These are phyloP conservation scores for Cheilosia pagana DNA, from an alignment of 2,888 invertebrate genomes.

Conservation along the genomic window DNA sequence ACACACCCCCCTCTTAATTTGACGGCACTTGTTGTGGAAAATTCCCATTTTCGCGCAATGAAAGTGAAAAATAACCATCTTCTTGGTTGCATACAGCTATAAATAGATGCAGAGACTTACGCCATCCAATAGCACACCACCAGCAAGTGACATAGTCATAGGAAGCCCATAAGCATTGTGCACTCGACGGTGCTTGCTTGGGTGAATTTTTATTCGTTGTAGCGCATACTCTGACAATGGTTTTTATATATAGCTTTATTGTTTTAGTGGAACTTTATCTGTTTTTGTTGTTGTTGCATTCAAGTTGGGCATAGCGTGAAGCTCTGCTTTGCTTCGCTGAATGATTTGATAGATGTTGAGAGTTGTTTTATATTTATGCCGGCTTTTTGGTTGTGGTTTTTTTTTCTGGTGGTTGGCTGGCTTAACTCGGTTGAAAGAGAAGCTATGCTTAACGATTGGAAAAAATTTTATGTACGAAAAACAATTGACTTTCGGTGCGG, in stretches of 20 bases:
- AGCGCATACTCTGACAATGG: constrained; percentile 38
- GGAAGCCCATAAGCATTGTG: constrained; percentile 42
- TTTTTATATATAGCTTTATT: constrained; percentile 10
- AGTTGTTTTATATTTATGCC: constrained; percentile 55
- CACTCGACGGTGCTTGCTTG: constrained; percentile 31
- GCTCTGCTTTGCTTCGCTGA: constrained; percentile 66
- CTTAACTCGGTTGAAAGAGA: constrained; percentile 22
- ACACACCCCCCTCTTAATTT: constrained; percentile 5
- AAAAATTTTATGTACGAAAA: constrained; percentile 62
- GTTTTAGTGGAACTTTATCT: constrained; percentile 4
- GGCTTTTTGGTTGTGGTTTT: constrained; percentile 43
- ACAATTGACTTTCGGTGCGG: constrained; percentile 65
- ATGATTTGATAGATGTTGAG: constrained; percentile 64
- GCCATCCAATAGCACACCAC: neutral
- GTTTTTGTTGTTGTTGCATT: constrained; percentile 46
- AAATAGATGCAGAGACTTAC: constrained; percentile 52
- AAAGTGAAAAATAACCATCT: constrained; percentile 62
- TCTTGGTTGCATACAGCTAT: constrained; percentile 50
- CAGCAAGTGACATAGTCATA: constrained; percentile 28
- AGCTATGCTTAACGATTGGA: constrained; percentile 67
- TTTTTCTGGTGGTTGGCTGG: constrained; percentile 24
- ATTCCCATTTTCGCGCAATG: constrained; percentile 60
- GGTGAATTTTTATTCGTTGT: constrained; percentile 9
- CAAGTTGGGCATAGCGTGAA: constrained; percentile 65
- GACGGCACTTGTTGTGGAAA: constrained; percentile 50